A percentile compares a stretch with the other conserved stretches of the same genome.
Conservation (phyloP, 2,888 invertebrate genomes). For the Hirtodrosophila cameraria region DNA sequence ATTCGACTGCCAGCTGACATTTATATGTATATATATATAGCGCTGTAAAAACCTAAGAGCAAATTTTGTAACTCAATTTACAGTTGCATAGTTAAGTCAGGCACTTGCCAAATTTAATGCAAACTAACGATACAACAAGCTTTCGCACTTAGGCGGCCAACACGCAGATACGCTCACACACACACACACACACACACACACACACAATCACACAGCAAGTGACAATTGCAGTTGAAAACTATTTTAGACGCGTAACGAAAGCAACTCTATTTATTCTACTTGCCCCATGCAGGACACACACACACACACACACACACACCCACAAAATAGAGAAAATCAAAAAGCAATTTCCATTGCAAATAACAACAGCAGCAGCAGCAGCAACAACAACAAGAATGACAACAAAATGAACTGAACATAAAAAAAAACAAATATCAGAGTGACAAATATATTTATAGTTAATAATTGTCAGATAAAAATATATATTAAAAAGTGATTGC, state of each 20-base stretch:
- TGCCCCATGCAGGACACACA: slow-evolving; percentile 16
- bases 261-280: slow-evolving; percentile 38
- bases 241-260: slow-evolving; percentile 27
- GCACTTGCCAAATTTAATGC: slow-evolving; percentile 26
- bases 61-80: background rate
- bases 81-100: slow-evolving; percentile 16
- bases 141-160: slow-evolving; percentile 48
- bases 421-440: slow-evolving; percentile 6
- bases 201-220: background rate
- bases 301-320: background rate
- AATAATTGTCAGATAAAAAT: slow-evolving; percentile 17
- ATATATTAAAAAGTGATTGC: background rate
- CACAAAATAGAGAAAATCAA: slow-evolving; percentile 36
- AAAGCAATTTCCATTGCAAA: slow-evolving; percentile 41
- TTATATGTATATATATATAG: no score
- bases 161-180: slow-evolving; percentile 6
- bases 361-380: slow-evolving; percentile 14
- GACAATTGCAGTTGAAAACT: slow-evolving; percentile 31
- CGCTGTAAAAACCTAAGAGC: background rate
- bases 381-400: slow-evolving; percentile 1
- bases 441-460: slow-evolving; percentile 25
- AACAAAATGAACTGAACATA: slow-evolving; percentile 1
- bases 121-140: slow-evolving; percentile 43
- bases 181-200: background rate
- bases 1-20: no score